A percentile compares a stretch with the other conserved stretches of the same genome.
Evolutionary conservation across 35 echinoderm and acorn worm genomes (phyloP).

Genomic region (Apostichopus californicus): DNA sequence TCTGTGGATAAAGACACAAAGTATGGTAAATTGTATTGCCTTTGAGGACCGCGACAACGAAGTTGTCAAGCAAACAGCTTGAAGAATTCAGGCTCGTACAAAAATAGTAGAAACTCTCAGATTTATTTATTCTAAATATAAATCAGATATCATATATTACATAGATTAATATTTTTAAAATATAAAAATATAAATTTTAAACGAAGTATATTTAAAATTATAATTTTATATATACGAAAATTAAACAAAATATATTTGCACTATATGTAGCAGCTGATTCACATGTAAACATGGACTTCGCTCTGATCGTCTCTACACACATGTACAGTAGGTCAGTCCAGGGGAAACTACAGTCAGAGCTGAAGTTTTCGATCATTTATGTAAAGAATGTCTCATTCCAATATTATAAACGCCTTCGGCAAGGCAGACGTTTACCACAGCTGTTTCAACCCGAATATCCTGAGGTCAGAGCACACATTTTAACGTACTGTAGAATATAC

Average conservation of each 20-base stretch:
- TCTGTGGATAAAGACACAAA: too few species aligned
- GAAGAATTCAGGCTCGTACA: not conserved
- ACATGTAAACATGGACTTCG: too few species aligned
- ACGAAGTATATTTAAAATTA: too few species aligned
- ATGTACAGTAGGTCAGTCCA: not conserved
- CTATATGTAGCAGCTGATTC: too few species aligned
- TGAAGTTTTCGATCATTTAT: not conserved
- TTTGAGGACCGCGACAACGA: not conserved
- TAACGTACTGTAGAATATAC: not conserved
- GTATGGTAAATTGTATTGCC: not conserved
- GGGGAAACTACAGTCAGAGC: too few species aligned
- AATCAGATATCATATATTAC: too few species aligned
- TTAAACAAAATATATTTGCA: too few species aligned
- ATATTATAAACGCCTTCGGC: not conserved
- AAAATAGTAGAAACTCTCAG: not conserved
- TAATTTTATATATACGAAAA: too few species aligned
- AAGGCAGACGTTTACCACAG: conserved; percentile 14
- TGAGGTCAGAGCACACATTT: not conserved
- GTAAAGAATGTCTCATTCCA: conserved; percentile 3
- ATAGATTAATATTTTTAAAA: too few species aligned
- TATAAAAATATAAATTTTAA: too few species aligned
- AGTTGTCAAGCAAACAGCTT: conserved; percentile 3
- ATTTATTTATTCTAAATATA: too few species aligned
- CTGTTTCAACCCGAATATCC: not conserved
- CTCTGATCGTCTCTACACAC: not conserved